Conservation (phyloP, 2,888 invertebrate genomes). For the Pandemis heparana region DNA sequence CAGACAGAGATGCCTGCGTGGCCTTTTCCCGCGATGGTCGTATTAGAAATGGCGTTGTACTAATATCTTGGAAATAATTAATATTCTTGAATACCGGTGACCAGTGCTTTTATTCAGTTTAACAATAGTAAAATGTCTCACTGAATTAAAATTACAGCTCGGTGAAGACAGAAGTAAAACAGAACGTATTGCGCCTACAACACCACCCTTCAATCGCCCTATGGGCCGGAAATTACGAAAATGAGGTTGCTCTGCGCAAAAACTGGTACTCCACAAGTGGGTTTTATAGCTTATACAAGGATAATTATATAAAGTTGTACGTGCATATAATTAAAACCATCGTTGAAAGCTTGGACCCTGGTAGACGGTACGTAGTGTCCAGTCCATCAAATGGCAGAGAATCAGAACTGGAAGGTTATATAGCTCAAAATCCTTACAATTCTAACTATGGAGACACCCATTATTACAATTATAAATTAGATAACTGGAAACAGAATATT, state of each 20-base stretch:
- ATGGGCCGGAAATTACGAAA: constrained; percentile 99
- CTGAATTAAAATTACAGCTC: constrained; percentile 73
- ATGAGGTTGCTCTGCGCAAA: constrained; percentile 94
- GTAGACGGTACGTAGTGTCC: constrained; percentile 91
- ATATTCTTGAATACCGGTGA: too few species aligned
- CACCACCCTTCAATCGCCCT: constrained; percentile 94
- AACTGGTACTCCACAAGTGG: constrained; percentile 90
- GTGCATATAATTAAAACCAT: constrained; percentile 90
- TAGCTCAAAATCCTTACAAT: constrained; percentile 92
- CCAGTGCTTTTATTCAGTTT: too few species aligned
- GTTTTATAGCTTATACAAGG: constrained; percentile 85
- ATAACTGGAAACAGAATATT: constrained; percentile 92
- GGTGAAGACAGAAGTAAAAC: constrained; percentile 91
- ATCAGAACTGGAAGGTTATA: constrained; percentile 90
- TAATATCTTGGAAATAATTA: too few species aligned
- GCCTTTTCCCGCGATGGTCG: too few species aligned
- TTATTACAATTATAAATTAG: constrained; percentile 93
- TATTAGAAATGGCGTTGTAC: too few species aligned
- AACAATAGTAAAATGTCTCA: too few species aligned
- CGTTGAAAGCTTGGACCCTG: constrained; percentile 86
- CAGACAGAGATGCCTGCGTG: too few species aligned
- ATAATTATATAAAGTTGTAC: constrained; percentile 94
- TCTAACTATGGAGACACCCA: constrained; percentile 95
- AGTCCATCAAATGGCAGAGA: constrained; percentile 96
- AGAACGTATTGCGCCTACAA: constrained; percentile 93